Evolutionary conservation across 2,797 vertebrate genomes (phyloP), one percentile per base, ranked within the genome.

Genomic region (Pampus argenteus): DNA sequence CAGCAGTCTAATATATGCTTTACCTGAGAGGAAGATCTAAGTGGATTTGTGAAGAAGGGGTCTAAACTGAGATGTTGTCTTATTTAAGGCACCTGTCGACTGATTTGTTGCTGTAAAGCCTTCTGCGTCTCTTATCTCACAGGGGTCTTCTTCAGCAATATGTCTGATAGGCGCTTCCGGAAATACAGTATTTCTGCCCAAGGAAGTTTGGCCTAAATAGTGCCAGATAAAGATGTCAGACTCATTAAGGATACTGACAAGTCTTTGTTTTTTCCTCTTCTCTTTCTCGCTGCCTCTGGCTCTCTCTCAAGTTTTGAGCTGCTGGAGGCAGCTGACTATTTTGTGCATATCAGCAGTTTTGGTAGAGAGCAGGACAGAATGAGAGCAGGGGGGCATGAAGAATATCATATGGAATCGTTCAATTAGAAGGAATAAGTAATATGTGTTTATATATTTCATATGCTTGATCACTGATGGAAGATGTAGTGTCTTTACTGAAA

Each of bases 51-150:
- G 76, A 84, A 85, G 72, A 79, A 80, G 81, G 52, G 64, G 72
- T 81, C 84, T 86, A 88, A 92, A 89, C 86, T 77, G 85, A 90
- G 85, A 91, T 88, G 85, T 91, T 91, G 89, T 91, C 89, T 92
- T 91, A 88, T 90, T 93, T 90, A 90, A 90, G 87, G 75, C 81
- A 82, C 84, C 86, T 89, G 90, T 88, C 90, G 86, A 83, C 85
- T 89, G 86, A 89, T 90, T 91, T 86, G 77, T 66, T 80, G 75
- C 82, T 80, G 81, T 86, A 89, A 91, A 90, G 82, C 90, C 88
- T 78, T 58, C 62, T 81, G 66, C 48, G 62, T 76, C 68, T 85
- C 74, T 74, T 62, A 78, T 81, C 67, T 86, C 78, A 5, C 80
- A 76, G 29, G 20, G 55, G 75, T 80, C 82, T 75, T 87, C 78